Evolutionary conservation across 2,797 vertebrate species (phyloP), one percentile per base, ranked within the genome.

Genomic region (Hydrophis major): DNA sequence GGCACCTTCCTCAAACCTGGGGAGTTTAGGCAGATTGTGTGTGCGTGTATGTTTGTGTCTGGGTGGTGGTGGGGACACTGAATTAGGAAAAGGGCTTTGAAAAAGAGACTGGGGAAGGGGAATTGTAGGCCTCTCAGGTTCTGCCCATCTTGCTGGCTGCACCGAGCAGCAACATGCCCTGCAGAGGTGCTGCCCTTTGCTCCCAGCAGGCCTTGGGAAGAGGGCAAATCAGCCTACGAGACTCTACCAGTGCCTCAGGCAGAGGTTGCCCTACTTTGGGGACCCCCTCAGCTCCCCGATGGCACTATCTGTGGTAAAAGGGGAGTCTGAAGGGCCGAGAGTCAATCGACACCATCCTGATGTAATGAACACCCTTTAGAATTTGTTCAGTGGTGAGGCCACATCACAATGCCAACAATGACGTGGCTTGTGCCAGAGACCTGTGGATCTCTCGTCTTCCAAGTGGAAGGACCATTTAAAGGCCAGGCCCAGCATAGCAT

Each of bases 21-120:
- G 74, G 37, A 22, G 20, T 1, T 47, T 25, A 47, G 78, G 78
- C 74, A 47, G 37, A 47, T 47, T 8, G 2, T 22, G 18, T 25
- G 32, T 20, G n/a, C 4, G 32, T 2, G 7, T 22, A 16, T 3
- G n/a, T 6, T 14, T 1, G 56, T 2, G 20, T 22, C 18, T 2
- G 20, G 2, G 57, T 2, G 6, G 0, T 18, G 0, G 2, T 1
- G 50, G 50, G 2, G 5, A 25, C 1, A 27, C 37, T 61, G 63
- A 57, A 37, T 86, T 60, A 32, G 78, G 28, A 87, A 91, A 56
- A 90, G 63, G 11, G 89, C 89, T 74, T 53, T 56, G 11, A n/a
- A 25, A 37, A 18, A 69, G 63, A 66, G n/a, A 6, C 50, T 6
- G 13, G 74, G 3, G 12, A 8, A 4, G 4, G 14, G 16, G 6